These are phyloP conservation scores for Drosophila helvetica DNA, from an alignment of 2,888 invertebrate genomes.

Conservation along the genomic window DNA sequence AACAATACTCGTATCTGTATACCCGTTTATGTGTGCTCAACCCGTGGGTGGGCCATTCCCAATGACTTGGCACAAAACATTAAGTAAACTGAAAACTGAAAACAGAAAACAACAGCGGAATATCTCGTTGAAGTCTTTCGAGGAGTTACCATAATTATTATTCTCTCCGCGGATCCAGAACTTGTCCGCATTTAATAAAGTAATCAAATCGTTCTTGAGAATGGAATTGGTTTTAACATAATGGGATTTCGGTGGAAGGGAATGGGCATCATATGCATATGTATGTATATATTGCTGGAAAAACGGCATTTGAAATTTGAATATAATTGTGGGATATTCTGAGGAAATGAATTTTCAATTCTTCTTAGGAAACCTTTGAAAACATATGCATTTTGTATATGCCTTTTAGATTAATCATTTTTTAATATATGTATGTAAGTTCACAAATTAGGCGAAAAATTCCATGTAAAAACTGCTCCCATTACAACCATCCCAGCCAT, in stretches of 20 bases:
- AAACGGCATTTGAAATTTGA: slow-evolving; percentile 5
- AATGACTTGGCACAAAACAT: slow-evolving; percentile 61
- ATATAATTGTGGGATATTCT: background rate
- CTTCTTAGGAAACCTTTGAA: background rate
- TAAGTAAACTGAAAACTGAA: slow-evolving; percentile 7
- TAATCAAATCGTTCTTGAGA: slow-evolving; percentile 60
- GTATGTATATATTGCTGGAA: slow-evolving; percentile 1
- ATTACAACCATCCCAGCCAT: slow-evolving; percentile 8
- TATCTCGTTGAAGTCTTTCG: slow-evolving; percentile 2
- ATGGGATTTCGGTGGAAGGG: slow-evolving; percentile 18
- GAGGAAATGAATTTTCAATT: background rate
- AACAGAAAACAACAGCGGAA: slow-evolving; percentile 24
- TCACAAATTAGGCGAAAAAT: background rate
- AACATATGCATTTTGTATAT: background rate
- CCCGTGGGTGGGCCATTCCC: slow-evolving; percentile 69
- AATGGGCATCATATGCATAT: slow-evolving; percentile 7
- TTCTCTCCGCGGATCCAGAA: slow-evolving; percentile 62
- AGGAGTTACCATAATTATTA: slow-evolving; percentile 59
- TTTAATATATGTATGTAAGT: too few relatives aligned
- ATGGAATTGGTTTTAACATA: slow-evolving; percentile 41
- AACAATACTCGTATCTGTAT: slow-evolving; percentile 56
- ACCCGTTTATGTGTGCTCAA: slow-evolving; percentile 25
- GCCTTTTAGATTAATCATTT: background rate
- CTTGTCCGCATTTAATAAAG: slow-evolving; percentile 75
- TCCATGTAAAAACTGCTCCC: slow-evolving; percentile 7